Percentiles rank a stretch among this genome's conserved stretches.
phyloP scores from a whole-genome alignment of 2,113 vertebrate genomes.

The Pelecanoides urinatrix region DNA sequence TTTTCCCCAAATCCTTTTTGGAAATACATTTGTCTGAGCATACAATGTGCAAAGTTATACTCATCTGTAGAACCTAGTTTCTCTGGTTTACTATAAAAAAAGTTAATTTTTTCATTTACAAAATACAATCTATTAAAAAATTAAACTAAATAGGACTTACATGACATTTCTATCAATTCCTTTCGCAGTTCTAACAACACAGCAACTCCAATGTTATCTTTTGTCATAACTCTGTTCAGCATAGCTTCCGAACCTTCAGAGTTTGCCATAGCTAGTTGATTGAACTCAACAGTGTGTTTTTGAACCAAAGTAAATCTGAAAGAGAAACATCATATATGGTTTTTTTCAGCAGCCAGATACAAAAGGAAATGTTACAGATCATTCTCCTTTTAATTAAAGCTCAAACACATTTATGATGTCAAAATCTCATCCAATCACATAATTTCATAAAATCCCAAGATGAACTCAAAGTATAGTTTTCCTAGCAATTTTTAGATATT shows the following conservation, averaged over 20 bases:
- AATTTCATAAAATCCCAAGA: not conserved
- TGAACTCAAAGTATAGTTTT: not conserved
- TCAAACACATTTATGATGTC: not conserved
- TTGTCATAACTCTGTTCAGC: slow-evolving; percentile 98
- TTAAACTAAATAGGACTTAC: slow-evolving; percentile 73
- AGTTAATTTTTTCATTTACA: not conserved
- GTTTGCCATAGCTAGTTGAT: slow-evolving; percentile 98
- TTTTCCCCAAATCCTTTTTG: not conserved
- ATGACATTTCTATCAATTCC: slow-evolving; percentile 91
- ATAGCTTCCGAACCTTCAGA: slow-evolving; percentile 97
- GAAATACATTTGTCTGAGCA: not conserved
- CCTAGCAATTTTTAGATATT: not conserved
- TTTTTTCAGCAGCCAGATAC: not conserved
- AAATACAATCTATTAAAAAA: not conserved
- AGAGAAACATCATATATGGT: not conserved
- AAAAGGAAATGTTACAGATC: not conserved
- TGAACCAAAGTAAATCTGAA: slow-evolving; percentile 94
- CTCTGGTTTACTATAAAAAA: not conserved
- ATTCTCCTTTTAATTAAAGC: not conserved
- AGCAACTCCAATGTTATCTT: slow-evolving; percentile 97
- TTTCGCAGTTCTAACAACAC: slow-evolving; percentile 92
- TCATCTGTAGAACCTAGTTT: not conserved
- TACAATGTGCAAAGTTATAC: not conserved
- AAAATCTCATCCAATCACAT: not conserved
- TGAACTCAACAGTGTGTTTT: slow-evolving; percentile 98